phyloP scores from a whole-genome alignment of 2,888 invertebrate genomes.

The Ormyrus rosae region DNA sequence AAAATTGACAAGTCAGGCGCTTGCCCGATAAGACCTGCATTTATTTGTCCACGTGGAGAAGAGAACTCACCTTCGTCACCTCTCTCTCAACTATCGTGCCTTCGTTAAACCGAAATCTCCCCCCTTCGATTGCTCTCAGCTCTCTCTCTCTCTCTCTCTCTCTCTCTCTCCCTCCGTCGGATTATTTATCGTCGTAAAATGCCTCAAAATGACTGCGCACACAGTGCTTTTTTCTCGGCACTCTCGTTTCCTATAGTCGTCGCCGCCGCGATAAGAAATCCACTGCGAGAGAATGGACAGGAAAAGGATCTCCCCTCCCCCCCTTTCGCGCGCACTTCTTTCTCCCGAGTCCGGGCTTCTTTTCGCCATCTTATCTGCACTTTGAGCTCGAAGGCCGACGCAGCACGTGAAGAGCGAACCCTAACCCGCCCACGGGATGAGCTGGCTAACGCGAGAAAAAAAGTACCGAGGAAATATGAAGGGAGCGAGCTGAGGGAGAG shows the following conservation, averaged over 20 bases:
- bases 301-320: slow-evolving; percentile 13
- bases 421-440: slow-evolving; percentile 13
- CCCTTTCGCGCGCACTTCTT: slow-evolving; percentile 46
- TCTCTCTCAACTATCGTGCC: slow-evolving; percentile 17
- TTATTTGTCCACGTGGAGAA: background rate
- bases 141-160: background rate
- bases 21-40: slow-evolving; percentile 25
- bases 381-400: slow-evolving; percentile 22
- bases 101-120: slow-evolving; percentile 27
- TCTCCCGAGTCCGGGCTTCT: slow-evolving; percentile 9
- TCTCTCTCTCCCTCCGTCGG: background rate
- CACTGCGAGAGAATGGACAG: background rate
- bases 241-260: slow-evolving; percentile 1
- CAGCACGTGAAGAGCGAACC: background rate
- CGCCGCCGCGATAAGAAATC: slow-evolving; percentile 54
- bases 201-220: slow-evolving; percentile 25
- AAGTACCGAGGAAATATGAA: slow-evolving; percentile 16
- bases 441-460: slow-evolving; percentile 3
- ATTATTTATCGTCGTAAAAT: slow-evolving; percentile 52
- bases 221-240: slow-evolving; percentile 42
- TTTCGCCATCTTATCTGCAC: slow-evolving; percentile 38
- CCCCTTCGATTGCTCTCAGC: background rate
- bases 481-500: background rate
- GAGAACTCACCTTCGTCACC: slow-evolving; percentile 8
- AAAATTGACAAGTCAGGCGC: slow-evolving; percentile 30